Percentiles rank a stretch among this genome's conserved stretches.
phyloP scores from a whole-genome alignment of 2,888 invertebrate species.

The Sepioteuthis lessoniana region DNA sequence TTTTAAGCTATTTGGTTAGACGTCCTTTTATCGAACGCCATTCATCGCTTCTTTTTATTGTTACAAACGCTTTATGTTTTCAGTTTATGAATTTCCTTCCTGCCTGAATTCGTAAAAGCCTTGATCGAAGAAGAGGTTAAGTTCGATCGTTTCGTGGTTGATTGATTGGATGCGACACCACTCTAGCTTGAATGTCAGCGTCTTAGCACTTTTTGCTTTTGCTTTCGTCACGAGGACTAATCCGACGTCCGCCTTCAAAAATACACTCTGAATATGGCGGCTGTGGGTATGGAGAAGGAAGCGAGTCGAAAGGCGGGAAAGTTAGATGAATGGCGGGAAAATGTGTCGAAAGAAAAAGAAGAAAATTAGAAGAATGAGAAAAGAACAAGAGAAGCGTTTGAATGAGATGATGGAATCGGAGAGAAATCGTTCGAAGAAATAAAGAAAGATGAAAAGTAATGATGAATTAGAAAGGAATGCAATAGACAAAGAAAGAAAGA shows the following conservation, averaged over 20 bases:
- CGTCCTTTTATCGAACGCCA: neutral
- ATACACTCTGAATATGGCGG: neutral
- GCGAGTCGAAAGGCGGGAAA: neutral
- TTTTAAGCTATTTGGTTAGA: neutral
- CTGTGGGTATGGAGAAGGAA: neutral
- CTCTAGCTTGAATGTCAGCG: neutral
- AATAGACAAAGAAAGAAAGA: no score
- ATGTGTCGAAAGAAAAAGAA: no score
- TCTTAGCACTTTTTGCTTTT: neutral
- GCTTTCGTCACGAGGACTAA: neutral
- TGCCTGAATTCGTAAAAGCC: neutral
- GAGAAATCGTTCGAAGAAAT: no score
- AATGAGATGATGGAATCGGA: no score
- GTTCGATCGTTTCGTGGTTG: neutral
- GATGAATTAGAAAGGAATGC: no score
- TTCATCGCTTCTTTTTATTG: neutral
- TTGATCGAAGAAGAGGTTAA: neutral
- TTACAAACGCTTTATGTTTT: neutral
- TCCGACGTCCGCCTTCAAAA: neutral
- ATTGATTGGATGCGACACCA: conserved; percentile 23
- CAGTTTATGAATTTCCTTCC: neutral
- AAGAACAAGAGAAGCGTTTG: no score
- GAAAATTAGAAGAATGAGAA: no score
- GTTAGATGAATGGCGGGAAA: neutral
- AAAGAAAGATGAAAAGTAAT: no score